Conservation (phyloP, 2,797 vertebrate genomes). For the Cossypha niveicapilla region DNA sequence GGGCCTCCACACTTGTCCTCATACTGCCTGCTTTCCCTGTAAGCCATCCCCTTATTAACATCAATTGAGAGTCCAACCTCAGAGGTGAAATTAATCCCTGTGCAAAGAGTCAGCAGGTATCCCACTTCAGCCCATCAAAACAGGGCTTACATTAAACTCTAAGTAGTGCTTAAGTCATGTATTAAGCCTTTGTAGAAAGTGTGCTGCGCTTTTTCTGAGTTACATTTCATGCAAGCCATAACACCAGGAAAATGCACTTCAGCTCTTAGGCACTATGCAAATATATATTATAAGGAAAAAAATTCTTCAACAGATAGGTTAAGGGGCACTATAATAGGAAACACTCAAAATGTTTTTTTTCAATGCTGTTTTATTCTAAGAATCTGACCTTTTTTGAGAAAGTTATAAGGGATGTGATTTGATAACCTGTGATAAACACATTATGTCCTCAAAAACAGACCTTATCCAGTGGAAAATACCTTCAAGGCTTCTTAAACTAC, state of each 20-base stretch:
- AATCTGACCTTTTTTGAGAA: conserved; percentile 6
- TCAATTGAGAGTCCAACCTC: not conserved
- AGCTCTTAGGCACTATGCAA: conserved; percentile 3
- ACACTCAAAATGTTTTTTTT: not conserved
- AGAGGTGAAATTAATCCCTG: conserved; percentile 33
- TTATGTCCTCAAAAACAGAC: not conserved
- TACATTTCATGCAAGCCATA: conserved; percentile 9
- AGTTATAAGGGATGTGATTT: not conserved
- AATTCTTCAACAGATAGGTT: not conserved
- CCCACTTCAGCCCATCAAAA: conserved; percentile 48
- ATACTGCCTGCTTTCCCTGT: not conserved
- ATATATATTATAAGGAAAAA: not conserved
- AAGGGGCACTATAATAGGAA: conserved; percentile 24
- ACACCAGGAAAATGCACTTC: conserved; percentile 1
- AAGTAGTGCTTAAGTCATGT: not conserved
- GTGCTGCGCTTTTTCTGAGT: not conserved
- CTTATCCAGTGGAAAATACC: not conserved
- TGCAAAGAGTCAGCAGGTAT: conserved; percentile 38
- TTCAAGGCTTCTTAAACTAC: not conserved
- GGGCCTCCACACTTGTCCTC: not conserved
- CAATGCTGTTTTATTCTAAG: not conserved
- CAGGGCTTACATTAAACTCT: conserved; percentile 25
- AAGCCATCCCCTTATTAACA: conserved; percentile 37
- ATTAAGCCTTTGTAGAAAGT: not conserved
- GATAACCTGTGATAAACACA: conserved; percentile 1